Evolutionary conservation across 2,113 vertebrate species (phyloP).

Genomic region (Heterocephalus glaber): DNA sequence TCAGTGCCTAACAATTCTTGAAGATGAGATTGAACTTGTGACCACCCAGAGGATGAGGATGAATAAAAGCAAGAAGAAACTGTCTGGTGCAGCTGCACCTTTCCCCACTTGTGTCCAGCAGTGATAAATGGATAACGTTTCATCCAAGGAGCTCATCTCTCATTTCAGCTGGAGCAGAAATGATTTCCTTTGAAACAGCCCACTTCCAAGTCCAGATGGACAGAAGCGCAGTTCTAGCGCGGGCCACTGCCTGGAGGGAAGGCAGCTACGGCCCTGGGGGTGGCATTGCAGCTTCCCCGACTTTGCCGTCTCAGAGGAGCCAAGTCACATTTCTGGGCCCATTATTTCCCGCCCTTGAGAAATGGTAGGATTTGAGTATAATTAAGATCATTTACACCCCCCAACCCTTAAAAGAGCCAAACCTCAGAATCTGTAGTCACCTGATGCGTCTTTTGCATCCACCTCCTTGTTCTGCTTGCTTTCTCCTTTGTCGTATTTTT

Average conservation of each 20-base stretch:
- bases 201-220: background rate
- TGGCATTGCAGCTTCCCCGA: background rate
- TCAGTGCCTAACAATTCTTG: background rate
- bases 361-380: background rate
- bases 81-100: background rate
- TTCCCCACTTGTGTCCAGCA: background rate
- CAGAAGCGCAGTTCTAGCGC: background rate
- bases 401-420: background rate
- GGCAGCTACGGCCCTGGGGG: background rate
- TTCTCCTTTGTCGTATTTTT: background rate
- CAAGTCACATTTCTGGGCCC: background rate
- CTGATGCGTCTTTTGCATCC: background rate
- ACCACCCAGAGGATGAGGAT: background rate
- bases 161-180: background rate
- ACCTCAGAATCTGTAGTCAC: background rate
- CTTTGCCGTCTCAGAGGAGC: background rate
- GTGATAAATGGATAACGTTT: background rate
- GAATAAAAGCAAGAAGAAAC: background rate
- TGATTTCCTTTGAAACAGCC: background rate
- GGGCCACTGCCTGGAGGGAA: background rate
- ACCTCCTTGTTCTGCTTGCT: background rate
- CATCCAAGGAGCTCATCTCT: background rate
- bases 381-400: background rate
- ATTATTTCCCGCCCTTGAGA: background rate
- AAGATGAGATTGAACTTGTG: background rate